Base-by-base conservation (phyloP, 2,113 vertebrate species). In the Vulpes lagopus region DNA sequence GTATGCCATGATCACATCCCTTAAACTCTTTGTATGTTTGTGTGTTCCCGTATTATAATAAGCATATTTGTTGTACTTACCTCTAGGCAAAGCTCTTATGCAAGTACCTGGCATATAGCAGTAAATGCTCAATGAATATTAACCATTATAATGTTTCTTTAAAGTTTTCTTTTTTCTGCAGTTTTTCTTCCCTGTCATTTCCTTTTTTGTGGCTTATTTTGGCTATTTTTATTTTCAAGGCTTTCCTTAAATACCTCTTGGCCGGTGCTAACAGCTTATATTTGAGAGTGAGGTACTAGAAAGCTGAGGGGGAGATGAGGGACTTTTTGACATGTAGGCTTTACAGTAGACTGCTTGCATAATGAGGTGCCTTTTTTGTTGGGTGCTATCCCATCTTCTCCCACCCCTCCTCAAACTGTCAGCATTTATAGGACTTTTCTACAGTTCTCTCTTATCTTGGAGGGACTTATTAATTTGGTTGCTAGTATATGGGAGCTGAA, bases 121-220 rank as follows among this genome's bases (percentile, higher is more conserved):
- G 23, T 76, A 49, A 90, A 51, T 60, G 7, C 76, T 91, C n/a
- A 94, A 4, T 92, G 65, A 78, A 87, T 71, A 82, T 16, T 91
- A 82, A 14, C 94, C 30, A 65, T 64, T 82, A 69, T 65, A 82
- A 90, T 55, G 80, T 83, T 92, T 89, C n/a, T 95, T 94, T 89
- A 43, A 92, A 43, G 64, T 73, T 81, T 2, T 67, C 49, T 69
- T 65, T 59, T 71, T 3, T 94, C 19, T 93, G 35, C 12, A 60
- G 74, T 97, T 88, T 93, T 11, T 82, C 8, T 93, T 95, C 86
- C 60, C 32, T 90, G 16, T 64, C 55, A 51, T 0, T 67, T 95
- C 7, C 51, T 49, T 88, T 93, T 76, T 22, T 92, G 15, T 85
- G n/a, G n/a, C 62, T 93, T 96, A 9, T 65, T 94, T 95, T 95